Evolutionary conservation across 2,797 vertebrate species (phyloP), one percentile per base, ranked within the genome.

Genomic region (Psittacula derbiana): DNA sequence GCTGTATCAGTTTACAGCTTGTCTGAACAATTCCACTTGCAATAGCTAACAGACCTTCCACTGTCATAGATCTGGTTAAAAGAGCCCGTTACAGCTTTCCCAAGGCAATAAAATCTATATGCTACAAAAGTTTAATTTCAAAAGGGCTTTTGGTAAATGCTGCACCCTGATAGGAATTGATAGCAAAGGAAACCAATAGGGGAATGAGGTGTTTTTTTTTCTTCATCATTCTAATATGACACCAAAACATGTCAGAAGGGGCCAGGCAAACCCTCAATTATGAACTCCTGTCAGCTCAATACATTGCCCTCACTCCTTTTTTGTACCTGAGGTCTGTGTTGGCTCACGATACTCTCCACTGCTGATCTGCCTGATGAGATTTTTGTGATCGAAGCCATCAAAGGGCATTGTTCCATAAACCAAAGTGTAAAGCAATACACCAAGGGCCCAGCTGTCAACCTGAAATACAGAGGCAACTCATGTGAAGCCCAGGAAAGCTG

Each of bases 381-480:
- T 99, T 97, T 99, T 99, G 98, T 99, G 99, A 98, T 99, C 99
- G 19, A 99, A 99, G 85, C 99, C 99, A 95, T 99, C 99, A 84
- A 99, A 99, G 38, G 99, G 99, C 99, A 99, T 99, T 2, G 99
- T 99, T 97, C 99, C 99, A 40, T 99, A 99, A 94, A 99, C 99
- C 87, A 99, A 98, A 62, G 99, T 99, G 96, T 99, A 99, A 96
- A 99, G 99, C 97, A 99, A 98, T 88, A 99, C 99, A 47, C 99
- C 99, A n/a, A 99, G 98, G 88, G 99, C 99, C 99, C 99, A 99
- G 98, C 99, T 99, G 98, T 99, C 99, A 97, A 99, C 99, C 99
- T 99, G 95, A 79, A 98, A 95, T 50, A 91, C 69, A 98, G 72
- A 97, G 85, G 97, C n/a, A 80, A 95, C 25, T 69, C 4, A 4